Evolutionary conservation across 2,797 vertebrate genomes (phyloP).

Genomic region (Diglossa cyanea): DNA sequence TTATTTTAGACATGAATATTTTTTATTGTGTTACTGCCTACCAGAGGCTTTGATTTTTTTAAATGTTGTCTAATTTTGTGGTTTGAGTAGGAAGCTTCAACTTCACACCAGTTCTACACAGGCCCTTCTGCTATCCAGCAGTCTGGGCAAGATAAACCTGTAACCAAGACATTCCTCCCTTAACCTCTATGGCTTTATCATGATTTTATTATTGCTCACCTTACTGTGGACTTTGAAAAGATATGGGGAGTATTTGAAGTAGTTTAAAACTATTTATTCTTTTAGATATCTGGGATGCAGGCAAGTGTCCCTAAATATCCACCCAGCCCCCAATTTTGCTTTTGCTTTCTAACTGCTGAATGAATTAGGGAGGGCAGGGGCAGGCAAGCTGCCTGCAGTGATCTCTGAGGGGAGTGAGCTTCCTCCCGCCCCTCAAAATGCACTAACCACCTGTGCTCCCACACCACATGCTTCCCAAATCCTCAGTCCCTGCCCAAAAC

Average conservation of each 20-base stretch:
- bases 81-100: constrained; percentile 53
- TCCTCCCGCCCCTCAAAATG: neutral
- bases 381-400: neutral
- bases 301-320: neutral
- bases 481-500: neutral
- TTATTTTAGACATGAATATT: constrained; percentile 12
- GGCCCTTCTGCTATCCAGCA: neutral
- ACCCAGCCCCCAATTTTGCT: neutral
- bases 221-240: neutral
- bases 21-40: constrained; percentile 9
- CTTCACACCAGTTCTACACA: neutral
- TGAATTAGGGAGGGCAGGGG: neutral
- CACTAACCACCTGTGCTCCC: neutral
- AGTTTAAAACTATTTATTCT: neutral
- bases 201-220: constrained; percentile 35
- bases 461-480: neutral
- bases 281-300: neutral
- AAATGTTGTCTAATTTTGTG: constrained; percentile 15
- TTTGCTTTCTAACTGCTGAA: neutral
- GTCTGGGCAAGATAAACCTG: neutral
- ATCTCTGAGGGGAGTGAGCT: accelerated
- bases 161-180: neutral
- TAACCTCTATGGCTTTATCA: constrained; percentile 37
- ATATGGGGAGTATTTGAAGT: neutral
- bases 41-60: neutral